These are phyloP conservation scores for Platalea minor DNA, from an alignment of 2,797 vertebrate species.

Conservation along the genomic window DNA sequence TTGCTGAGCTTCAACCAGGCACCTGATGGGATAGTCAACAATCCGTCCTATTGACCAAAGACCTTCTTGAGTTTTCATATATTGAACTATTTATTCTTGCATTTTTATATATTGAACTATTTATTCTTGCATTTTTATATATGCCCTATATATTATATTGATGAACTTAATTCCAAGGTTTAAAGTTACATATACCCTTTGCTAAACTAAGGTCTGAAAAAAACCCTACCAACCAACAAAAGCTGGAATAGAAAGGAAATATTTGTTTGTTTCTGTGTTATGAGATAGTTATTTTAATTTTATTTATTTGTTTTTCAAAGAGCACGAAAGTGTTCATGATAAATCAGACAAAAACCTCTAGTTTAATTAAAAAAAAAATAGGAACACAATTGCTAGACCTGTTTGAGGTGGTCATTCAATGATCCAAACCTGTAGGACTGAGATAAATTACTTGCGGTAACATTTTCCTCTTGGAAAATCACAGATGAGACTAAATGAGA, in stretches of 20 bases:
- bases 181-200: not conserved
- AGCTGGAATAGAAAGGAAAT: not conserved
- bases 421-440: slow-evolving; percentile 72
- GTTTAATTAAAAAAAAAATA: not conserved
- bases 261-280: not conserved
- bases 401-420: slow-evolving; percentile 71
- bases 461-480: slow-evolving; percentile 81
- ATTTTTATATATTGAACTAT: not conserved
- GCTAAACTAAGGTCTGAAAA: not conserved
- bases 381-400: slow-evolving; percentile 28
- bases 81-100: not conserved
- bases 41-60: not conserved
- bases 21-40: not conserved
- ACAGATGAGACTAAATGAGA: slow-evolving; percentile 85
- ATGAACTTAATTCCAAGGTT: not conserved
- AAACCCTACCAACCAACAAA: not conserved
- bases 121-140: not conserved
- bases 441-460: slow-evolving; percentile 81
- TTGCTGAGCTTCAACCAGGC: not conserved
- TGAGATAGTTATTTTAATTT: not conserved
- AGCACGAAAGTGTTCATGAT: not conserved
- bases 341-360: not conserved
- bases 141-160: not conserved
- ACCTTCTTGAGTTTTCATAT: not conserved
- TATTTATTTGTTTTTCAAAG: not conserved